Evolutionary conservation across 2,113 vertebrate species (phyloP).

Genomic region (Microtus oregoni): DNA sequence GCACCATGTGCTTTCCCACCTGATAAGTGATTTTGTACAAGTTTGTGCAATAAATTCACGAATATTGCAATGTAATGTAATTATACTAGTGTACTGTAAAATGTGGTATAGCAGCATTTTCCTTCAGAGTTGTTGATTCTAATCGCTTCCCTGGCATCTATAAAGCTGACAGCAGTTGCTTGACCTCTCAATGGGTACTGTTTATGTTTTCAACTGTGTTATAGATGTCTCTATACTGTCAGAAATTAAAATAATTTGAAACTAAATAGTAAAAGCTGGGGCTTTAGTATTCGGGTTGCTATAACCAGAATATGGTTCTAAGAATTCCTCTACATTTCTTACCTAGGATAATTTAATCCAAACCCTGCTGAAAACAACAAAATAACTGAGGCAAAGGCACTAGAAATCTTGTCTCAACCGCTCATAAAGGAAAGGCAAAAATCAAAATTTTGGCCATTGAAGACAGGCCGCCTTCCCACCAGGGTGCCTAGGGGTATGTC

Average conservation of each 20-base stretch:
- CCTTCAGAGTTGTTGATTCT: not conserved
- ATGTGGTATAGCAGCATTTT: not conserved
- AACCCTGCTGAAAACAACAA: not conserved
- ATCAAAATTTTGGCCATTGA: fast-evolving
- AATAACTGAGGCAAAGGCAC: not conserved
- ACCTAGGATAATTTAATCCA: not conserved
- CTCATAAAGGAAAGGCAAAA: fast-evolving
- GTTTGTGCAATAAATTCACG: not conserved
- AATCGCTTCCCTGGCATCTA: not conserved
- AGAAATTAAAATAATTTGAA: not conserved
- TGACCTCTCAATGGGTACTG: not conserved
- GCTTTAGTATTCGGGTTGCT: fast-evolving
- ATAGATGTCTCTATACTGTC: not conserved
- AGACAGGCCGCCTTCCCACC: fast-evolving
- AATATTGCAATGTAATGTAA: not conserved
- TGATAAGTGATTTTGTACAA: not conserved
- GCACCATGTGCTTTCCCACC: not conserved
- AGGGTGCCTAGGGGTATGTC: fast-evolving
- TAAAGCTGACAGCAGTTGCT: not conserved
- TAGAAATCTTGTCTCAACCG: not conserved
- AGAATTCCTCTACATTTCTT: not conserved
- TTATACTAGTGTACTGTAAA: not conserved
- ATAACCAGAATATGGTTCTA: not conserved
- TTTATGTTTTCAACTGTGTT: not conserved
- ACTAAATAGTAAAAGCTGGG: not conserved